Base-by-base conservation (phyloP, 2,888 invertebrate genomes). In the Tipula lateralis region DNA sequence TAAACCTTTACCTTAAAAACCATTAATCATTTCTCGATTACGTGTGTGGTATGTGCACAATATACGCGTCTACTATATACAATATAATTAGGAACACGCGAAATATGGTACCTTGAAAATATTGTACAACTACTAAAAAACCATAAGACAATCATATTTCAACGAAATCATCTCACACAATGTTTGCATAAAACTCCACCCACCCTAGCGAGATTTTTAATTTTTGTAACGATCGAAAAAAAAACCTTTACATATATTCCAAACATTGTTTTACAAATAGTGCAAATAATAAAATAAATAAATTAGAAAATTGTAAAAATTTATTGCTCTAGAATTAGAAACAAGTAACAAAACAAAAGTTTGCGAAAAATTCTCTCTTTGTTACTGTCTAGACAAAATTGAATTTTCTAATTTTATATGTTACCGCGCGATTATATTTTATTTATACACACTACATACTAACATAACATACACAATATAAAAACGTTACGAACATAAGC, bases 341-440 rank as follows among this genome's bases (percentile, higher is more conserved):
- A 24, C 24, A 66, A 66, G 66, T 66, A 66, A 50, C 44, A 50
- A 50, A 50, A 16, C 44, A 50, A 50, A 44, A 66, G 24, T 66
- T 9, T 24, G 66, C 1, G n/a, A n/a, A 66, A 66, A 66, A 66
- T 66, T 66, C 66, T 66, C 66, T 66, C 66, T 66, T 24, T 66
- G 24, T 66, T 66, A 24, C 66, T 66, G 66, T 66, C 66, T 66
- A 66, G 66, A 66, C 66, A 66, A 66, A 66, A 24, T 19, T 66
- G 66, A 24, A 66, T 66, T 66, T 66, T 66, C 66, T 66, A 66
- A 66, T 66, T 66, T 66, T 66, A 39, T 39, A 66, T 66, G 66
- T 66, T 66, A 12, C 66, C 24, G 66, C 24, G 66, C 66, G 16
- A 44, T 44, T 44, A 24, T n/a, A n/a, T n/a, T 66, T 66, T 66